Conservation (phyloP, 2,113 vertebrate species). For the Myiagra hebetior region DNA sequence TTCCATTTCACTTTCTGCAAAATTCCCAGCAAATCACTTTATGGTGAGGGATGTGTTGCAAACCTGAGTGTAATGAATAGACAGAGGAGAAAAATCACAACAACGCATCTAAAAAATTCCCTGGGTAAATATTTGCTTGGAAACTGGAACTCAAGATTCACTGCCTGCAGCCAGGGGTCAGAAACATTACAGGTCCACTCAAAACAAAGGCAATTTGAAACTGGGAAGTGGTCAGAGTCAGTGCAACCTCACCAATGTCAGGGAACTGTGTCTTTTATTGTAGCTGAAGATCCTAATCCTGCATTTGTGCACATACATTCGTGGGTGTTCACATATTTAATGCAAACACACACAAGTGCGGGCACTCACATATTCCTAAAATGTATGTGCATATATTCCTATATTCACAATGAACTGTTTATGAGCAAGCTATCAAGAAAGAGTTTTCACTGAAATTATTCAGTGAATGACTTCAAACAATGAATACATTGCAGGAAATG, state of each 20-base stretch:
- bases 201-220: background rate
- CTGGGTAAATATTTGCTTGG: slow-evolving; percentile 29
- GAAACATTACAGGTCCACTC: background rate
- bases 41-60: background rate
- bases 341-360: background rate
- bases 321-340: background rate
- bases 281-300: background rate
- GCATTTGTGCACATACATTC: background rate
- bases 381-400: background rate
- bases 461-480: slow-evolving; percentile 67
- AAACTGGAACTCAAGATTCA: background rate
- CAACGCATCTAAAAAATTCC: background rate
- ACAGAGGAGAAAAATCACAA: background rate
- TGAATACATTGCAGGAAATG: slow-evolving; percentile 58
- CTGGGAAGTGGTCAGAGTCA: background rate
- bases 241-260: background rate
- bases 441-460: slow-evolving; percentile 65
- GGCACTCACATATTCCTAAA: background rate
- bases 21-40: background rate
- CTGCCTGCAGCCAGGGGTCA: background rate
- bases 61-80: background rate
- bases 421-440: slow-evolving; percentile 48
- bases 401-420: slow-evolving; percentile 41
- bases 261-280: background rate
- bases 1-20: background rate